A percentile compares a stretch with the other conserved stretches of the same genome.
phyloP scores from a whole-genome alignment of 30 jellyfish, hydroid and myxozoan species.

The Haliclystus octoradiatus region DNA sequence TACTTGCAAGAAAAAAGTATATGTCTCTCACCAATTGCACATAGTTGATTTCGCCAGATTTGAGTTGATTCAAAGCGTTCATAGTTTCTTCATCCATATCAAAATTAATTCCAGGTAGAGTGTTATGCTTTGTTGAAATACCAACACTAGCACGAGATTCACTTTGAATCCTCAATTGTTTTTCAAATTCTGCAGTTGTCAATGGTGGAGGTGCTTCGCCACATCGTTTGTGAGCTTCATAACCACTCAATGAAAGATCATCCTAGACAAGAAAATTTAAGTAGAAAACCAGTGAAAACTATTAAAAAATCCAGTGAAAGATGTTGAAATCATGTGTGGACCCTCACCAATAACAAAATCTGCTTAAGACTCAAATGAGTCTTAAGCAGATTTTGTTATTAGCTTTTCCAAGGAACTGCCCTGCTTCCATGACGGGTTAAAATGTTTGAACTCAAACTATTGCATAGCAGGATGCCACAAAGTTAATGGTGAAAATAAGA shows the following conservation, averaged over 20 bases:
- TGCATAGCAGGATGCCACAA: neutral
- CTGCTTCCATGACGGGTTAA: too few species aligned
- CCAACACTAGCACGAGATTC: too few species aligned
- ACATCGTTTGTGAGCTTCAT: slow-evolving; percentile 41
- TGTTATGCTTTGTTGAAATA: slow-evolving; percentile 46
- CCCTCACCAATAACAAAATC: too few species aligned
- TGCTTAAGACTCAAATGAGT: too few species aligned
- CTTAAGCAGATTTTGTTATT: too few species aligned
- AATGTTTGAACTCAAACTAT: too few species aligned
- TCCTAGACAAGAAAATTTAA: slow-evolving; percentile 26
- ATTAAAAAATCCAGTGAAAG: too few species aligned
- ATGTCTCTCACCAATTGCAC: slow-evolving; percentile 61
- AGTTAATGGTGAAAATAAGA: neutral
- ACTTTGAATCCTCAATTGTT: too few species aligned
- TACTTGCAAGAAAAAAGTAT: too few species aligned
- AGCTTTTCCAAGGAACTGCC: too few species aligned
- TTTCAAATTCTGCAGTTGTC: slow-evolving; percentile 64
- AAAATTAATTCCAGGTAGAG: slow-evolving; percentile 84
- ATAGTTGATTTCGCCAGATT: slow-evolving; percentile 47
- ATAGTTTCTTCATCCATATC: slow-evolving; percentile 74
- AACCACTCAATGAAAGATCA: slow-evolving; percentile 64
- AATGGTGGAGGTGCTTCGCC: slow-evolving; percentile 71
- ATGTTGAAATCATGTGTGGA: too few species aligned
- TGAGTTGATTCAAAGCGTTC: slow-evolving; percentile 41
- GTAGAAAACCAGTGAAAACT: too few species aligned